Evolutionary conservation across 2,888 invertebrate genomes (phyloP), one percentile per base, ranked within the genome.

Genomic region (Deilephila porcellus): DNA sequence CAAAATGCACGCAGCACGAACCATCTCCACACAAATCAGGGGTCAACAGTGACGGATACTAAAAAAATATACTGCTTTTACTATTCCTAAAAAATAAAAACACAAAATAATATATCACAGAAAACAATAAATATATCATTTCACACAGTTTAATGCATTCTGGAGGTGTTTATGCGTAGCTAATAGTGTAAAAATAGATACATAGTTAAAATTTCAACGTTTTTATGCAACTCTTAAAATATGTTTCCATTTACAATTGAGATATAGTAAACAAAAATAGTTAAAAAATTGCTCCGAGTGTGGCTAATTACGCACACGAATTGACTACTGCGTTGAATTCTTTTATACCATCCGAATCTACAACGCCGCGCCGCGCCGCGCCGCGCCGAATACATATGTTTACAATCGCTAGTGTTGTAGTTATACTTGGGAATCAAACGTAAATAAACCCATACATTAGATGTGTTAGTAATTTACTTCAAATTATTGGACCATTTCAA

Each of bases 301-400:
- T 62, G 7, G 52, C 2, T 32, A 53, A 63, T 32, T 29, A 14
- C n/a, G 71, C 11, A 63, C 53, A 20, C 20, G 62, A 72, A 53
- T 72, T 60, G n/a, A 63, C n/a, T 56, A 19, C 32, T 73, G 73
- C 73, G 73, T 73, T 73, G 73, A 73, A 73, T 73, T 73, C 73
- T 73, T 73, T 73, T 73, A 53, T 73, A 73, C 59, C 70, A 64
- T 73, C n/a, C 29, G 62, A 29, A 45, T 29, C 52, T 20, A 45
- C 62, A 56, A 72, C 63, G 20, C 34, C n/a, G 20, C 45, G 5
- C 4, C 32, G 32, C 45, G 5, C 4, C 32, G 32, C n/a, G 45
- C 45, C 45, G 25, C n/a, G 45, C 45, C 45, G 14, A 4, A 56
- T n/a, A 45, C 45, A 56, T 56, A 67, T 52, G 25, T 52, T 67